Percentiles rank a stretch among this genome's conserved stretches.
Conservation (phyloP, 2,797 vertebrate genomes). For the Siniperca obscura region DNA sequence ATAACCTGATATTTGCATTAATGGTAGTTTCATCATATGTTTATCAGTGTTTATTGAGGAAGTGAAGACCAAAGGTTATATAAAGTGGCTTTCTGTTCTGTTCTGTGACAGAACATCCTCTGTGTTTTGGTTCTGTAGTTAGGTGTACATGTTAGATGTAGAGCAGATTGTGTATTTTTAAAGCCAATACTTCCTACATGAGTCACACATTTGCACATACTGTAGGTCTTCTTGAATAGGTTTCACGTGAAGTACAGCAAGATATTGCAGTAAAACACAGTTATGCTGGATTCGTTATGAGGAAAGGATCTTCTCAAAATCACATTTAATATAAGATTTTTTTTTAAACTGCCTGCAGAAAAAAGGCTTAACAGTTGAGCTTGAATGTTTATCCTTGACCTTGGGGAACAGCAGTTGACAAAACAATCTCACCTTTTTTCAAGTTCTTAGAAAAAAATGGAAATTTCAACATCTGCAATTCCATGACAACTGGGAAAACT, state of each 20-base stretch:
- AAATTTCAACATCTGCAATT: background rate
- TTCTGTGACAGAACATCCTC: background rate
- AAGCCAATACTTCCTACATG: background rate
- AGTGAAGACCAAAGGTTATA: conserved; percentile 25
- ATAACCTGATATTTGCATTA: conserved; percentile 63
- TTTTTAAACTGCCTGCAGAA: background rate
- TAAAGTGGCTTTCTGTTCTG: conserved; percentile 1
- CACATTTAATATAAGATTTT: background rate
- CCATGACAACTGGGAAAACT: background rate
- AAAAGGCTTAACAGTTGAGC: background rate
- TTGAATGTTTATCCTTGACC: background rate
- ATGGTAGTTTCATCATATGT: conserved; percentile 29
- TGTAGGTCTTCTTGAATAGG: background rate
- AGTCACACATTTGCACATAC: background rate
- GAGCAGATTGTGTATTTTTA: conserved; percentile 1
- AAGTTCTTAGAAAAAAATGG: background rate
- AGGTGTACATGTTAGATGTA: background rate
- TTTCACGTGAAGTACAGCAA: background rate
- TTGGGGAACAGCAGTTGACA: background rate
- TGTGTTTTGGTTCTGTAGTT: conserved; percentile 4
- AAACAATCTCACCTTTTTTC: background rate
- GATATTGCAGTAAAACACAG: background rate
- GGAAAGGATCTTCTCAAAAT: background rate
- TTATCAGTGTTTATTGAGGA: conserved; percentile 56
- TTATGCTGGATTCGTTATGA: background rate